Evolutionary conservation across 1,140 invertebrate genomes (phyloP).

Genomic region (Branchinecta lynchi): DNA sequence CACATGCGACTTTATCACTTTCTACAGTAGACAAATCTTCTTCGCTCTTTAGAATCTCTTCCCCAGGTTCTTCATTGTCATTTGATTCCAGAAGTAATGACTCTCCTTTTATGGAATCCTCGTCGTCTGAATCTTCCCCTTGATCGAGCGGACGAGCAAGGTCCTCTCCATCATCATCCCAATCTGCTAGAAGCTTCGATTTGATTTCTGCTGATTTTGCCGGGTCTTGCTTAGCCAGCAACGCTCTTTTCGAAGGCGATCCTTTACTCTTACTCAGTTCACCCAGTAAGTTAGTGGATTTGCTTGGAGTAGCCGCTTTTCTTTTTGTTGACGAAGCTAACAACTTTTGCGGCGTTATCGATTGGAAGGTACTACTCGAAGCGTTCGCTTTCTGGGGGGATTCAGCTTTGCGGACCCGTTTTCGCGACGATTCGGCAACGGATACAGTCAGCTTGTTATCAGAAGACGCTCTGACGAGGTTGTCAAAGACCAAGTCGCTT

Average conservation of each 20-base stretch:
- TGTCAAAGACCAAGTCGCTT: not conserved
- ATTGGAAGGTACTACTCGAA: not conserved
- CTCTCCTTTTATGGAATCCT: not conserved
- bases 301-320: not conserved
- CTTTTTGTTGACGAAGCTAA: not conserved
- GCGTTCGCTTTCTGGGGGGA: not conserved
- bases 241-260: slow-evolving; percentile 1
- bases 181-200: not conserved
- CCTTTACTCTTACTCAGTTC: not conserved
- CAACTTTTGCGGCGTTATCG: not conserved
- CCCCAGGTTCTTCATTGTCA: not conserved
- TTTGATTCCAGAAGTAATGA: not conserved
- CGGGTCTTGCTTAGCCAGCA: not conserved
- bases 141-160: not conserved
- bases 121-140: not conserved
- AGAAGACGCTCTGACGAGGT: not conserved
- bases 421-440: not conserved
- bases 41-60: not conserved
- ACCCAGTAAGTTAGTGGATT: not conserved
- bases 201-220: not conserved
- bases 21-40: not conserved
- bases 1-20: not conserved
- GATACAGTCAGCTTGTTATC: not conserved
- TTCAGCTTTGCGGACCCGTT: not conserved
- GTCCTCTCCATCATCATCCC: not conserved